These are phyloP conservation scores for Ladona fulva DNA, from an alignment of 1,140 invertebrate genomes.

Conservation along the genomic window DNA sequence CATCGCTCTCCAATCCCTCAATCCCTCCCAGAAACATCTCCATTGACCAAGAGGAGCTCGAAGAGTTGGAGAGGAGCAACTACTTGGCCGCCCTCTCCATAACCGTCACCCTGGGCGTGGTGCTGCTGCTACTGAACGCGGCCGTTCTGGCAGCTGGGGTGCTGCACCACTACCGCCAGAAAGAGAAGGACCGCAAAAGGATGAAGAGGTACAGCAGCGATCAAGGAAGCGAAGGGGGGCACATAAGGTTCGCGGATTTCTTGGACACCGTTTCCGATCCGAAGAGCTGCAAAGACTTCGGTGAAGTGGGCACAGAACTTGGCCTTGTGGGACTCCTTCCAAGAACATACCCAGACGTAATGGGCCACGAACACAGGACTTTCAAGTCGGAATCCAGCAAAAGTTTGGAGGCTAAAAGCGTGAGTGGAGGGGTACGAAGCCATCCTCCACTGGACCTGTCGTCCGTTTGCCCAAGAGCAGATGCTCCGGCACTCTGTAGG, in stretches of 20 bases:
- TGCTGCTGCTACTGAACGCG: conserved; percentile 79
- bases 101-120: conserved; percentile 85
- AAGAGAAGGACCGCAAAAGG: conserved; percentile 50
- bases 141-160: conserved; percentile 83
- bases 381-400: not conserved
- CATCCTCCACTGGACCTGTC: too few species aligned
- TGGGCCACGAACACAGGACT: not conserved
- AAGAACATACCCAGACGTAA: not conserved
- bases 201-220: conserved; percentile 49
- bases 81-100: conserved; percentile 86
- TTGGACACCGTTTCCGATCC: conserved; percentile 34
- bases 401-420: not conserved
- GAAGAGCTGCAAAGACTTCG: not conserved
- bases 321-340: not conserved
- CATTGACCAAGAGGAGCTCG: conserved; percentile 13
- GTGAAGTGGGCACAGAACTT: not conserved
- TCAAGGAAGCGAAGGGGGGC: conserved; percentile 43
- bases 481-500: not conserved
- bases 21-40: conserved; percentile 46
- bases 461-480: too few species aligned
- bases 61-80: conserved; percentile 59
- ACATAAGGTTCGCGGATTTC: conserved; percentile 41
- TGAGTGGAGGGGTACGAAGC: too few species aligned
- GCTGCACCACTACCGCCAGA: conserved; percentile 60
- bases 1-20: conserved; percentile 41